Evolutionary conservation across 2,888 invertebrate genomes (phyloP).

Genomic region (Tiphia femorata): DNA sequence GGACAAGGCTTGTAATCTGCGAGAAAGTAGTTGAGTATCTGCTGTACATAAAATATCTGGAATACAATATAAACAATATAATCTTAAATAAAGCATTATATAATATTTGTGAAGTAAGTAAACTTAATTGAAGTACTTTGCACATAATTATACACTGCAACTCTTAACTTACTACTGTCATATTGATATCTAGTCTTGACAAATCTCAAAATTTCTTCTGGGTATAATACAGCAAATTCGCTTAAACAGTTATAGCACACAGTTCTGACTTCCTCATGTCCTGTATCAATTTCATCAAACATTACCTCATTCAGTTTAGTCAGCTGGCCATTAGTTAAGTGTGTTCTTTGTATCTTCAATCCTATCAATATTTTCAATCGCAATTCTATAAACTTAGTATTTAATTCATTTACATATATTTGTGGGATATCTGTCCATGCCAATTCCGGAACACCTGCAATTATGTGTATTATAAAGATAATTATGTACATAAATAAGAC

Average conservation of each 20-base stretch:
- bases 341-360: slow-evolving; percentile 69
- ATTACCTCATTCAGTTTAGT: slow-evolving; percentile 72
- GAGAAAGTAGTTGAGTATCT: slow-evolving; percentile 30
- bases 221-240: slow-evolving; percentile 71
- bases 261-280: slow-evolving; percentile 68
- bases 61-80: slow-evolving; percentile 12
- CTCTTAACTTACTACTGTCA: slow-evolving; percentile 14
- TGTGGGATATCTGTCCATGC: slow-evolving; percentile 60
- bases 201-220: slow-evolving; percentile 71
- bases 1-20: slow-evolving; percentile 51
- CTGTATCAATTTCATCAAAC: slow-evolving; percentile 70
- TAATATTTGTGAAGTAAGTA: too few species aligned
- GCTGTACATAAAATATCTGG: slow-evolving; percentile 43
- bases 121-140: too few species aligned
- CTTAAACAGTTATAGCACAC: slow-evolving; percentile 72
- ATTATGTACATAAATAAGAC: background rate
- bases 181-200: too few species aligned
- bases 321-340: slow-evolving; percentile 70
- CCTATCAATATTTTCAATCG: slow-evolving; percentile 72
- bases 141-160: background rate
- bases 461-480: background rate
- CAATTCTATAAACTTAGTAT: slow-evolving; percentile 68
- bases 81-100: too few species aligned
- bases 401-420: slow-evolving; percentile 72
- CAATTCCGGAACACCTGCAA: slow-evolving; percentile 57